These are phyloP conservation scores for Spinus olivaceus DNA, from an alignment of 2,797 vertebrate genomes.

Conservation along the genomic window DNA sequence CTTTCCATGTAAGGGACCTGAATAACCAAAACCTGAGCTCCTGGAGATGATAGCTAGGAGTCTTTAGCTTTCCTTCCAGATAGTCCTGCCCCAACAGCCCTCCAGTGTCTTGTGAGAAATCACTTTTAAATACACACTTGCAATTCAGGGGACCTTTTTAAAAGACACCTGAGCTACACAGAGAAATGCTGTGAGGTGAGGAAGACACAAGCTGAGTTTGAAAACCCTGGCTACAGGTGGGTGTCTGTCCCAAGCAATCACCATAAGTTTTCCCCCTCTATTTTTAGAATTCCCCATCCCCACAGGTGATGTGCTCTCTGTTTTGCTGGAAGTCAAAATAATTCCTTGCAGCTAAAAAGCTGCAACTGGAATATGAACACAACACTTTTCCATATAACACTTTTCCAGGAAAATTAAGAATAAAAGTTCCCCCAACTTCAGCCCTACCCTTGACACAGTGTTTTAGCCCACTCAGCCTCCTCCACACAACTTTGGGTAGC, in stretches of 20 bases:
- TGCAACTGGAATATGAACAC: background rate
- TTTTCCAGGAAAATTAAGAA: background rate
- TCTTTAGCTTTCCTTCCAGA: background rate
- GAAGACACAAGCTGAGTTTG: background rate
- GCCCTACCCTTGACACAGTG: rapidly evolving
- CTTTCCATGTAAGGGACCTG: background rate
- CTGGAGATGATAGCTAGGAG: background rate
- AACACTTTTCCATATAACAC: background rate
- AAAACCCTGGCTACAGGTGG: background rate
- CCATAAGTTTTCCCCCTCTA: background rate
- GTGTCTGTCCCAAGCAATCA: background rate
- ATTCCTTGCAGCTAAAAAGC: background rate
- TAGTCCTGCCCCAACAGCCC: background rate
- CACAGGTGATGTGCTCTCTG: background rate
- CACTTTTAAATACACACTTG: background rate
- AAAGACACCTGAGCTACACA: background rate
- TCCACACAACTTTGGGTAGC: background rate
- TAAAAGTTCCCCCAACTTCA: background rate
- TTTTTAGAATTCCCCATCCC: background rate
- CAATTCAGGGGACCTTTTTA: background rate
- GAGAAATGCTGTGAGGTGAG: background rate
- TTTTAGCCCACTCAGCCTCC: background rate
- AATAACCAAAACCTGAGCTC: background rate
- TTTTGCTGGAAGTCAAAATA: background rate
- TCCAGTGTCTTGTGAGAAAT: background rate